These are phyloP conservation scores for Ditula angustiorana DNA, from an alignment of 2,888 invertebrate genomes.

Conservation along the genomic window DNA sequence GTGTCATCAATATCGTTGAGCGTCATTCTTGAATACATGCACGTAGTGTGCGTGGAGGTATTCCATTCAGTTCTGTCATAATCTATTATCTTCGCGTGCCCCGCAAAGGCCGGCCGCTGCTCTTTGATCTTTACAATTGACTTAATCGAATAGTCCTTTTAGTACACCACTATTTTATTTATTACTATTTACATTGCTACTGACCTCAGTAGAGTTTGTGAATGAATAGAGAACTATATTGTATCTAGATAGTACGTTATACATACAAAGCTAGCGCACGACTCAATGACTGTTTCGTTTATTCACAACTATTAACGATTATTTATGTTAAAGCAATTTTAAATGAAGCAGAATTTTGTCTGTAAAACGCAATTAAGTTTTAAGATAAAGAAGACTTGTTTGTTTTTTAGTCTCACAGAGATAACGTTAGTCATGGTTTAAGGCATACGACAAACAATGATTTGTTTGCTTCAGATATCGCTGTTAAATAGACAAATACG, in stretches of 20 bases:
- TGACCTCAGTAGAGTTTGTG: slow-evolving; percentile 47
- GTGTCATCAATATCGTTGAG: slow-evolving; percentile 23
- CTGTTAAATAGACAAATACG: slow-evolving; percentile 28
- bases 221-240: slow-evolving; percentile 31
- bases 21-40: slow-evolving; percentile 44
- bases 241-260: slow-evolving; percentile 33
- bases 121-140: slow-evolving; percentile 70
- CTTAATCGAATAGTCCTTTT: slow-evolving; percentile 70
- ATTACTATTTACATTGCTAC: slow-evolving; percentile 51
- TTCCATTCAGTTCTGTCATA: slow-evolving; percentile 52
- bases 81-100: slow-evolving; percentile 50
- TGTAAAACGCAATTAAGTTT: neutral
- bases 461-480: slow-evolving; percentile 38
- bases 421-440: slow-evolving; percentile 31
- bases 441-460: slow-evolving; percentile 32
- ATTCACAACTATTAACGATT: too few relatives aligned
- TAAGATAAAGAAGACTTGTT: neutral
- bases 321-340: too few relatives aligned
- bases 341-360: neutral
- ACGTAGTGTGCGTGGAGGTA: slow-evolving; percentile 57
- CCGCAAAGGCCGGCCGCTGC: slow-evolving; percentile 46
- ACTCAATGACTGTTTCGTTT: neutral
- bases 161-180: slow-evolving; percentile 63
- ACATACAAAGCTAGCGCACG: neutral
- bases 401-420: slow-evolving; percentile 8